Evolutionary conservation across 2,888 invertebrate genomes (phyloP).

Genomic region (Apotomis turbidana): DNA sequence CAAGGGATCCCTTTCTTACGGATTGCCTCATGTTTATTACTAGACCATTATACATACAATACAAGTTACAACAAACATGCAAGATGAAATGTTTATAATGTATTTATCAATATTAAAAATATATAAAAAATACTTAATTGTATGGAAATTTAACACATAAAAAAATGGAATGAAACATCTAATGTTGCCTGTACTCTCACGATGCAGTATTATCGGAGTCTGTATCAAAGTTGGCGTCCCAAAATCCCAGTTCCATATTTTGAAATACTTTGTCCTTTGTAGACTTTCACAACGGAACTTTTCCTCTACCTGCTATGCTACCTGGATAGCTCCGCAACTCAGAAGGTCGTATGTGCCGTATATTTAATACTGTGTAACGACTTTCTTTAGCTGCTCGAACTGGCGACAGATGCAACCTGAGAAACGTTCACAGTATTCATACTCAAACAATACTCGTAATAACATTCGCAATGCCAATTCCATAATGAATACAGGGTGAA

Average conservation of each 20-base stretch:
- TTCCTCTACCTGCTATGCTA: conserved; percentile 1
- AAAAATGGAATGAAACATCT: no score
- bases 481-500: background rate
- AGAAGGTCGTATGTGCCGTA: background rate
- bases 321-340: background rate
- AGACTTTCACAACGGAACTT: conserved; percentile 1
- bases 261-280: background rate
- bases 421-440: conserved; percentile 3
- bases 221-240: background rate
- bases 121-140: no score
- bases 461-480: conserved; percentile 7
- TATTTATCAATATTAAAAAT: no score
- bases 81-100: no score
- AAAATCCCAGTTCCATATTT: conserved; percentile 3
- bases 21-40: no score
- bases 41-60: no score
- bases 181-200: no score
- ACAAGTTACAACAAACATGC: no score
- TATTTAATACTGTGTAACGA: background rate
- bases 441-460: conserved; percentile 11
- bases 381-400: background rate
- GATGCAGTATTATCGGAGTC: background rate
- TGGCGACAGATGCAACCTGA: conserved; percentile 14
- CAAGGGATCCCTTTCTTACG: no score
- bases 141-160: no score